Evolutionary conservation across 2,113 vertebrate species (phyloP).

Genomic region (Mastomys coucha): DNA sequence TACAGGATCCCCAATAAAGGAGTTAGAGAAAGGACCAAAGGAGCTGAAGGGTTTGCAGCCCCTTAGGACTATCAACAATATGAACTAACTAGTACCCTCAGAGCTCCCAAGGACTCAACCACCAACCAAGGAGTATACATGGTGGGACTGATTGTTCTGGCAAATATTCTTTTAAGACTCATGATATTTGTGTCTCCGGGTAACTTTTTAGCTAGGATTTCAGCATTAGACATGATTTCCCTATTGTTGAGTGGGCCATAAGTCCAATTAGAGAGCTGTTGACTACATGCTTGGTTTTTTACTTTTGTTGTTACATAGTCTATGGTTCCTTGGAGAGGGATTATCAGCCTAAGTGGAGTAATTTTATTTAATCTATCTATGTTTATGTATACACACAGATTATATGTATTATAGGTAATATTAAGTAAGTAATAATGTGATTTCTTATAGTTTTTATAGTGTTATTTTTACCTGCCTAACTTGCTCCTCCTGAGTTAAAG

Average conservation of each 20-base stretch:
- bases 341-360: not conserved
- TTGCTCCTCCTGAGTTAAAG: not conserved
- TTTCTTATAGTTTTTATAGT: not conserved
- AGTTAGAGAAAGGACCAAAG: too few species aligned
- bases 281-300: not conserved
- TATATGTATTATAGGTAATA: not conserved
- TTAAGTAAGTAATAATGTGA: not conserved
- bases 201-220: not conserved
- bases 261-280: not conserved
- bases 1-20: too few species aligned
- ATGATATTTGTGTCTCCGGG: not conserved
- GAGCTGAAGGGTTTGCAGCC: too few species aligned
- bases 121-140: too few species aligned
- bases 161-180: not conserved
- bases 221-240: not conserved
- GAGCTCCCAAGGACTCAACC: too few species aligned
- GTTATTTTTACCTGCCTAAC: not conserved
- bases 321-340: not conserved
- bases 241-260: too few species aligned
- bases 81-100: too few species aligned
- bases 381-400: not conserved
- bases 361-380: not conserved
- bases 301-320: not conserved
- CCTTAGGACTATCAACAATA: too few species aligned
- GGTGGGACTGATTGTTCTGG: too few species aligned